Conservation (phyloP, 2,797 vertebrate species). For the Mionectes olivaceus region DNA sequence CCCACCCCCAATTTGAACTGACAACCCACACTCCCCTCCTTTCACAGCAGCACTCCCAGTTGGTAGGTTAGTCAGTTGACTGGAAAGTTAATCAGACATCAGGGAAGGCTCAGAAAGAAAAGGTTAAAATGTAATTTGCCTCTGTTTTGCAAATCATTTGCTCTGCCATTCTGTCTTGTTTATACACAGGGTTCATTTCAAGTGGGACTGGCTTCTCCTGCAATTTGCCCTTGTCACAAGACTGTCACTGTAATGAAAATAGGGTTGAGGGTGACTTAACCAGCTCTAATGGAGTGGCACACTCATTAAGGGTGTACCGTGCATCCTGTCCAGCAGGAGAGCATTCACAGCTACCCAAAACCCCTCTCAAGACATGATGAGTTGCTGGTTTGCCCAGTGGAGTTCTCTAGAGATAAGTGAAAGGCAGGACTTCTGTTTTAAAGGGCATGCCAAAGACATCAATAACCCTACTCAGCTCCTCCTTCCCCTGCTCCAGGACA, state of each 20-base stretch:
- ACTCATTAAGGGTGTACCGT: not conserved
- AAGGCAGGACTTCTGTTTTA: not conserved
- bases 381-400: not conserved
- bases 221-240: constrained; percentile 65
- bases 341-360: not conserved
- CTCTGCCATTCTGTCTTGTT: constrained; percentile 50
- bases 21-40: not conserved
- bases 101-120: constrained; percentile 44
- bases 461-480: not conserved
- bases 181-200: constrained; percentile 53
- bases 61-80: constrained; percentile 46
- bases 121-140: constrained; percentile 60
- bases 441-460: not conserved
- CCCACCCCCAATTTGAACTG: not conserved
- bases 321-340: not conserved
- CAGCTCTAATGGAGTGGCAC: constrained; percentile 53
- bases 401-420: not conserved
- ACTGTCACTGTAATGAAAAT: constrained; percentile 41
- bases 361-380: not conserved
- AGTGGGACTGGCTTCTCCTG: constrained; percentile 45
- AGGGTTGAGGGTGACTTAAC: constrained; percentile 63
- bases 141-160: constrained; percentile 60
- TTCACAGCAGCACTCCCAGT: not conserved
- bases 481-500: not conserved
- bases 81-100: constrained; percentile 56